phyloP scores from a whole-genome alignment of 2,888 invertebrate genomes.

The Drosophila incognita region DNA sequence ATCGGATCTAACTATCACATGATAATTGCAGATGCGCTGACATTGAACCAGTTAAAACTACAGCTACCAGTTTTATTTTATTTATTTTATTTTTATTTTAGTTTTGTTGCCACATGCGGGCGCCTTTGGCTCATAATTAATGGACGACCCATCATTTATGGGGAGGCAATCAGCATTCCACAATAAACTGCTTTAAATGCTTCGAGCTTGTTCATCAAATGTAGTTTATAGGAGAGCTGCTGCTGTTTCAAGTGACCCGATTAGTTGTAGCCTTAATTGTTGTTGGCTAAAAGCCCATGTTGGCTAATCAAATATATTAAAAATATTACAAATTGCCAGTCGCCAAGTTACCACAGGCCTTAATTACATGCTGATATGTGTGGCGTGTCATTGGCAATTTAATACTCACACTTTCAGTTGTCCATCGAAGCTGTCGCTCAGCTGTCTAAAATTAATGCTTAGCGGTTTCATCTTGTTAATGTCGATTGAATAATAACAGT shows the following conservation, averaged over 20 bases:
- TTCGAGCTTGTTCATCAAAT: constrained; percentile 38
- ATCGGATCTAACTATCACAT: constrained; percentile 28
- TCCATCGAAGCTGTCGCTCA: constrained; percentile 42
- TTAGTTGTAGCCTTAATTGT: constrained; percentile 24
- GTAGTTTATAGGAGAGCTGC: constrained; percentile 31
- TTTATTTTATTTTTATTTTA: neutral
- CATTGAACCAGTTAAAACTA: constrained; percentile 47
- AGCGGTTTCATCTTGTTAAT: constrained; percentile 29
- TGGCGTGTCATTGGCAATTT: constrained; percentile 18
- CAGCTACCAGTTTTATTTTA: constrained; percentile 47
- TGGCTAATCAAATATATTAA: constrained; percentile 28
- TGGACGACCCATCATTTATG: constrained; percentile 45
- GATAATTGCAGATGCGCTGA: constrained; percentile 58
- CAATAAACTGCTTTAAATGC: constrained; percentile 33
- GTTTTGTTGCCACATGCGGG: constrained; percentile 51
- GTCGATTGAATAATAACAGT: constrained; percentile 8
- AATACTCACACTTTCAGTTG: constrained; percentile 1
- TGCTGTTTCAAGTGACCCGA: constrained; percentile 36
- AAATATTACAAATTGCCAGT: constrained; percentile 12
- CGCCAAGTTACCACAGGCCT: constrained; percentile 37
- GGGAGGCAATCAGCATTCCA: constrained; percentile 44
- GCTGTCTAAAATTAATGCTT: constrained; percentile 34
- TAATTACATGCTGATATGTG: constrained; percentile 56
- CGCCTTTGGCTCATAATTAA: constrained; percentile 56
- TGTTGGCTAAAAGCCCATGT: constrained; percentile 16